Base-by-base conservation (phyloP, 2,113 vertebrate species). In the Orcinus orca region DNA sequence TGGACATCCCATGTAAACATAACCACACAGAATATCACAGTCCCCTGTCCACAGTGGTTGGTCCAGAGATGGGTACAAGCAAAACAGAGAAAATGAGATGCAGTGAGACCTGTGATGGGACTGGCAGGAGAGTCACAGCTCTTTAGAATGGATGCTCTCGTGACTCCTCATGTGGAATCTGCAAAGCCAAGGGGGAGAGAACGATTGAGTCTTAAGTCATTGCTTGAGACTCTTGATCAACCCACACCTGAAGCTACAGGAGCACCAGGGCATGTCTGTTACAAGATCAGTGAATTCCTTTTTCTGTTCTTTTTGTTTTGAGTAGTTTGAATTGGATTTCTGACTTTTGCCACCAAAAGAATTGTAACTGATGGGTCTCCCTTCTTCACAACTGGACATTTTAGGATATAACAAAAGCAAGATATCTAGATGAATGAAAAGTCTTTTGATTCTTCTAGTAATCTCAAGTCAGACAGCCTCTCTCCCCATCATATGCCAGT, bases 251-350 rank as follows among this genome's bases (percentile, higher is more conserved):
- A 70, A 88, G 21, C 60, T 41, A 38, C 5, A 50, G 58, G n/a
- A 70, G 8, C 1, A 80, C 33, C 44, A 76, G 15, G 38, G 23
- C 10, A 76, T 83, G 47, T 83, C 67, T 88, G 9, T 55, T 21
- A 29, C 2, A n/a, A 50, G 26, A 63, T 18, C 14, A 23, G 60
- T 41, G 25, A 4, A 47, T 68, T 92, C 18, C 12, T 6, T 31
- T 10, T 84, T n/a, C 10, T 36, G 14, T 53, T 87, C 23, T 76
- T 92, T 93, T 82, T 15, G 26, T 33, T 73, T 92, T 94, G 38
- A 44, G 41, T 58, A 73, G 55, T 90, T 90, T 71, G 44, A 74
- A 44, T 87, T 94, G 41, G 23, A 76, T 88, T 94, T 96, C 70
- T 63, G 36, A 68, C 18, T 65, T 92, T 70, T 81, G 47, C 26